phyloP scores from a whole-genome alignment of 2,113 vertebrate species.

The Pelecanoides urinatrix region DNA sequence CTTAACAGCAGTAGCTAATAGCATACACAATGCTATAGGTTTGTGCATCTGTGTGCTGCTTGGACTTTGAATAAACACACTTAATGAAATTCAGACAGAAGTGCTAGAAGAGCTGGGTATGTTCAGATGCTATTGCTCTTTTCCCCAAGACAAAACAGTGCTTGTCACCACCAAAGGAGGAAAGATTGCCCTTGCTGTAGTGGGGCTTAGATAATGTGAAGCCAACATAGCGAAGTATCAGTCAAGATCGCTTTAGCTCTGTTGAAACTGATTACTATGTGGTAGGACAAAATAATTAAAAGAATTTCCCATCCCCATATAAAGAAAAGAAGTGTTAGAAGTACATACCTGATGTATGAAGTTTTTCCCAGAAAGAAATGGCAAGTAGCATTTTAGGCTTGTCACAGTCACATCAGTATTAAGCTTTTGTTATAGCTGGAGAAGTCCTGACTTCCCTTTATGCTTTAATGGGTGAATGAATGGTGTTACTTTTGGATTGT shows the following conservation, averaged over 20 bases:
- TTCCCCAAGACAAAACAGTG: background rate
- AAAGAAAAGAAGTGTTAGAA: background rate
- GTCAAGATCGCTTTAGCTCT: background rate
- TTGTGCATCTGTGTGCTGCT: background rate
- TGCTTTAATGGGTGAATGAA: background rate
- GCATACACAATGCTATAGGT: background rate
- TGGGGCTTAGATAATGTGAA: background rate
- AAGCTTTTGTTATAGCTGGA: background rate
- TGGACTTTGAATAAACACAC: background rate
- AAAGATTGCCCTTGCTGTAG: accelerated
- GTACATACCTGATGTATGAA: background rate
- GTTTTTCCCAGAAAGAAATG: background rate
- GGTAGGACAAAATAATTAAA: background rate
- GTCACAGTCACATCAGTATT: accelerated
- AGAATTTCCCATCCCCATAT: background rate
- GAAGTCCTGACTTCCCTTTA: background rate
- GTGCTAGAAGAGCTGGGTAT: background rate
- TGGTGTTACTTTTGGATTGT: background rate
- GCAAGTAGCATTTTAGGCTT: background rate
- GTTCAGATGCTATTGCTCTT: background rate
- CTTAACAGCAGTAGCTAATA: background rate
- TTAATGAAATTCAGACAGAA: background rate
- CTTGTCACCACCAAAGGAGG: background rate
- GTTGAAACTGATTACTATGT: background rate
- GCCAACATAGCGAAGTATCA: background rate